Evolutionary conservation across 2,113 vertebrate genomes (phyloP).

Genomic region (Ageneiosus marmoratus): DNA sequence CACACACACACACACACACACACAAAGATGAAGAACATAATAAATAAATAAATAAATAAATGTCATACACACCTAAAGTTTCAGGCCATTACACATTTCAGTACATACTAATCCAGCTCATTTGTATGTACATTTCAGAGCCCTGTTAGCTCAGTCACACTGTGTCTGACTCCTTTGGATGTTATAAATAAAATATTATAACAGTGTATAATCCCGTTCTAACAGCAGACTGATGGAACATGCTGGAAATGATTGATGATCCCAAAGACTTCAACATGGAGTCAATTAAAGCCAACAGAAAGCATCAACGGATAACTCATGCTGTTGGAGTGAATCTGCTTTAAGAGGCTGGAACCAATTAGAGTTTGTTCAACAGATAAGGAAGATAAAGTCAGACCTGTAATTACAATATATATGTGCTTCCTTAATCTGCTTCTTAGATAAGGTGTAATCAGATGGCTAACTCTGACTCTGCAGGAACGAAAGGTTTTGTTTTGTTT

Average conservation of each 20-base stretch:
- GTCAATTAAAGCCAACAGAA: background rate
- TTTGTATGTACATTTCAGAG: no score
- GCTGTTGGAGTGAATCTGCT: conserved; percentile 5
- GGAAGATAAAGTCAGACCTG: conserved; percentile 7
- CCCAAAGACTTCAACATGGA: background rate
- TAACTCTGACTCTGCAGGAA: background rate
- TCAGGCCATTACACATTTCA: background rate
- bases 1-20: conserved; percentile 8
- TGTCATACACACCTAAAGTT: no score
- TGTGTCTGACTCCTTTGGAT: background rate
- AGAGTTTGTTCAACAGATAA: conserved; percentile 9
- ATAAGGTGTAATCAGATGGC: background rate
- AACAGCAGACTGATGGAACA: background rate
- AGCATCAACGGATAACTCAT: conserved; percentile 6
- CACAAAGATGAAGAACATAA: background rate
- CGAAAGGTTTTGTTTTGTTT: background rate
- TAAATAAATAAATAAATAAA: background rate
- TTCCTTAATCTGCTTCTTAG: conserved; percentile 4
- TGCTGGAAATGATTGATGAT: conserved; percentile 13
- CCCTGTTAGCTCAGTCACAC: background rate
- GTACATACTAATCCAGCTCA: background rate
- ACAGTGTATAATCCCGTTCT: background rate
- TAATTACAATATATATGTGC: conserved; percentile 16
- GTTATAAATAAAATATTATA: background rate
- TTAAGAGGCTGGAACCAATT: conserved; percentile 15